phyloP scores from a whole-genome alignment of 2,113 vertebrate genomes.

The Passer montanus region DNA sequence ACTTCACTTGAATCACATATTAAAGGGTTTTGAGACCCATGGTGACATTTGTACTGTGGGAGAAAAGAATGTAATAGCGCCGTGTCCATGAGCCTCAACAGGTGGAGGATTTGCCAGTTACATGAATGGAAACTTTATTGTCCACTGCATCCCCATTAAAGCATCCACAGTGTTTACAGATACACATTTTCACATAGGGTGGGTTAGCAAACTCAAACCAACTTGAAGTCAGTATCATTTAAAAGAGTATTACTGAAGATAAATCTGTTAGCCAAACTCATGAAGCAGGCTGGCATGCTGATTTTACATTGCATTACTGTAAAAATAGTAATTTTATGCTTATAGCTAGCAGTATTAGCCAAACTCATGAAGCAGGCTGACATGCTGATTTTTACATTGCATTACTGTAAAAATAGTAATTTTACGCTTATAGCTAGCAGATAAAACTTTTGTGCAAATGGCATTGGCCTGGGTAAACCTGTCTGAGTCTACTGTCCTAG shows the following conservation, averaged over 20 bases:
- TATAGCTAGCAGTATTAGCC: not conserved
- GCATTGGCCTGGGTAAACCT: not conserved
- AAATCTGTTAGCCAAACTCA: not conserved
- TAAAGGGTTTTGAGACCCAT: not conserved
- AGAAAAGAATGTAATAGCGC: not conserved
- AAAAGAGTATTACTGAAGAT: not conserved
- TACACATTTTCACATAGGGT: fast-evolving
- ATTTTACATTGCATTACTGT: not conserved
- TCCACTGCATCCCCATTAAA: fast-evolving
- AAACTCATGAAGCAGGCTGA: not conserved
- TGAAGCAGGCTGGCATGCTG: not conserved
- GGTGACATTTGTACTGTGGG: not conserved
- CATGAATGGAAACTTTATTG: not conserved
- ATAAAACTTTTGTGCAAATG: not conserved
- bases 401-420: not conserved
- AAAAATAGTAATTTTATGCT: not conserved
- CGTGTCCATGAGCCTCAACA: not conserved
- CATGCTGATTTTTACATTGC: not conserved
- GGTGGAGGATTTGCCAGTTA: not conserved
- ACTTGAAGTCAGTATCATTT: not conserved
- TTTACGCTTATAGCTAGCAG: not conserved
- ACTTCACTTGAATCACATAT: fast-evolving
- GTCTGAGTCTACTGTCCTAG: not conserved
- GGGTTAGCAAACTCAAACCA: not conserved
- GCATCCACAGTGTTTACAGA: not conserved